Evolutionary conservation across 1,140 invertebrate species (phyloP).

Genomic region (Zaprionus camerounensis): DNA sequence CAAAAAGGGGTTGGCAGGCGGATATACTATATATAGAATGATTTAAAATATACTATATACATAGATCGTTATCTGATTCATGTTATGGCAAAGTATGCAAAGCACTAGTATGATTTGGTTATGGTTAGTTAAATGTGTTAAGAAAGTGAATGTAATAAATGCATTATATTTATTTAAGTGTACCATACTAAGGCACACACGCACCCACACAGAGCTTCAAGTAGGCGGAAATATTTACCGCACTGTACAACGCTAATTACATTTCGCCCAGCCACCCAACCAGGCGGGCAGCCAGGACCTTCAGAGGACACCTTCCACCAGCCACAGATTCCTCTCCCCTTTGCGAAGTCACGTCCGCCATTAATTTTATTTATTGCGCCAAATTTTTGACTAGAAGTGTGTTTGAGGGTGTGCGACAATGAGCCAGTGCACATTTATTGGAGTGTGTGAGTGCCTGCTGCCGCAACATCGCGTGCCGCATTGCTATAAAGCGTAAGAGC

Average conservation of each 20-base stretch:
- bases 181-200: background rate
- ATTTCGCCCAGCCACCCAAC: conserved; percentile 64
- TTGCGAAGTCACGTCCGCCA: conserved; percentile 49
- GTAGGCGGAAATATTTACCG: conserved; percentile 81
- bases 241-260: conserved; percentile 83
- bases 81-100: too few relatives aligned
- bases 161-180: too few relatives aligned
- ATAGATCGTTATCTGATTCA: too few relatives aligned
- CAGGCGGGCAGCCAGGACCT: background rate
- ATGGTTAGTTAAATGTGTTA: too few relatives aligned
- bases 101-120: too few relatives aligned
- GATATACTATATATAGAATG: too few relatives aligned
- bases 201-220: conserved; percentile 47
- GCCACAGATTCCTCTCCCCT: background rate
- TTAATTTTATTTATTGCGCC: conserved; percentile 81
- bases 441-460: conserved; percentile 36
- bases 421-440: background rate
- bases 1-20: background rate
- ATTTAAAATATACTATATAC: too few relatives aligned
- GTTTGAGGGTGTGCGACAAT: conserved; percentile 1
- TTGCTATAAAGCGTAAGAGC: conserved; percentile 63
- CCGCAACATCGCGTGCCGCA: conserved; percentile 74
- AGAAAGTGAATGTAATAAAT: too few relatives aligned
- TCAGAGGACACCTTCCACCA: conserved; percentile 1
- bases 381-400: conserved; percentile 65